phyloP scores from a whole-genome alignment of 2,888 invertebrate species.

The Metalampra italica region DNA sequence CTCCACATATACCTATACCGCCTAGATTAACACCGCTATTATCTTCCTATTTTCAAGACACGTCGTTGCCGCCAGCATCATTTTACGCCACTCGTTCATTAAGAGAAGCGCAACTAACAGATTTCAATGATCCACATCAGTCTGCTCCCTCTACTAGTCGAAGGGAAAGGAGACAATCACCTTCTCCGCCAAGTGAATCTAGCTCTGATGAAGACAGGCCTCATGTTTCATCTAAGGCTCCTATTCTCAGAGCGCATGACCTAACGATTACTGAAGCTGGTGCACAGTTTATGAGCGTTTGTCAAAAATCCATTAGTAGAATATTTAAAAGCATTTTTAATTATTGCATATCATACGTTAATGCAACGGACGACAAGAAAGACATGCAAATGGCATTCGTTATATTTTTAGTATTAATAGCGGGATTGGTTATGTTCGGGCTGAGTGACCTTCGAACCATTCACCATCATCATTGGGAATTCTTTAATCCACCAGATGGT shows the following conservation, averaged over 20 bases:
- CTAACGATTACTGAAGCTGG: constrained; percentile 84
- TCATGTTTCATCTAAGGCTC: constrained; percentile 56
- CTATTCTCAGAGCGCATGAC: constrained; percentile 73
- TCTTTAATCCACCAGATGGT: constrained; percentile 87
- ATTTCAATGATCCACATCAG: constrained; percentile 53
- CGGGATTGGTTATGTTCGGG: constrained; percentile 86
- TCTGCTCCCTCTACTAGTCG: constrained; percentile 66
- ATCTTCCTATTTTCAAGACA: constrained; percentile 75
- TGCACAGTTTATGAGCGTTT: constrained; percentile 83
- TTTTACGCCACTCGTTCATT: constrained; percentile 64
- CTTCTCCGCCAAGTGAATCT: constrained; percentile 58
- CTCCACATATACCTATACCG: constrained; percentile 69
- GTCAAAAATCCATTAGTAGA: constrained; percentile 81
- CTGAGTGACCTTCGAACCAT: constrained; percentile 84
- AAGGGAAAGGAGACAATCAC: constrained; percentile 65
- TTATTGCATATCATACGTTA: constrained; percentile 80
- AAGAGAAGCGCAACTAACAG: constrained; percentile 51
- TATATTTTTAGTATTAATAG: constrained; percentile 87
- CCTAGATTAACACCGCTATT: constrained; percentile 68
- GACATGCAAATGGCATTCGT: constrained; percentile 87
- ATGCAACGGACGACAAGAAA: constrained; percentile 82
- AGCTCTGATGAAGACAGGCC: constrained; percentile 73
- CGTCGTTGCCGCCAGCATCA: constrained; percentile 67
- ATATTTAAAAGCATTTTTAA: constrained; percentile 84
- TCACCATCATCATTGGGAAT: constrained; percentile 93